Evolutionary conservation across 2,888 invertebrate species (phyloP), one percentile per base, ranked within the genome.

Genomic region (Noctua fimbriata): DNA sequence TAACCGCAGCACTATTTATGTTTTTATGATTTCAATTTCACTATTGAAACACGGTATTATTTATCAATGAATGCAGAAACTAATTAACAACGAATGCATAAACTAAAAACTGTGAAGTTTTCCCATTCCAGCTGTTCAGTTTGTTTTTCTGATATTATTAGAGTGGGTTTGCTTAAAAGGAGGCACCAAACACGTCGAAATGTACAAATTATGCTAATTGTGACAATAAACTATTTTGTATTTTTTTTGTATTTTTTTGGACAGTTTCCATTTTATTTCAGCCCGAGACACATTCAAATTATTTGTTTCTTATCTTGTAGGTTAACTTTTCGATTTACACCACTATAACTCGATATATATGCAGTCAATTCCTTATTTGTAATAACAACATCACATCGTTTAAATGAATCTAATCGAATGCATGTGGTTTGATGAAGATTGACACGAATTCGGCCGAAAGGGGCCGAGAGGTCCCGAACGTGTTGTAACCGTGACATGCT

Each of bases 391-490:
- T 78, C 78, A 76, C 74, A 76, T 66, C 58, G 77, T 79, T 89
- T 86, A 87, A 92, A 91, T 82, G 86, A 91, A 90, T 91, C 89
- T 90, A 93, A 93, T 93, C 90, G 90, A 91, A 84, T 86, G 87
- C 73, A 63, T 73, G 82, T 82, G 69, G 72, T 81, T 81, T 89
- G 90, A 93, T 93, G 88, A 92, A 91, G 93, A 93, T 90, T 92
- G 93, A 93, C 93, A 87, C 76, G 83, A 85, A 89, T 90, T 91
- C 81, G 72, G 77, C 73, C 87, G 84, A 80, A 81, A 55, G 65
- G 66, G 73, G 75, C 76, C 75, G 73, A 84, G 73, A 73, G 74
- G 75, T 67, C 74, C 70, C 71, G 79, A 87, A 79, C 70, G 73
- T 85, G 80, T 81, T 69, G 79, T 78, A 70, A 77, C 79, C 72